Evolutionary conservation across 2,888 invertebrate genomes (phyloP), one percentile per base, ranked within the genome.

Genomic region (Labia minor): DNA sequence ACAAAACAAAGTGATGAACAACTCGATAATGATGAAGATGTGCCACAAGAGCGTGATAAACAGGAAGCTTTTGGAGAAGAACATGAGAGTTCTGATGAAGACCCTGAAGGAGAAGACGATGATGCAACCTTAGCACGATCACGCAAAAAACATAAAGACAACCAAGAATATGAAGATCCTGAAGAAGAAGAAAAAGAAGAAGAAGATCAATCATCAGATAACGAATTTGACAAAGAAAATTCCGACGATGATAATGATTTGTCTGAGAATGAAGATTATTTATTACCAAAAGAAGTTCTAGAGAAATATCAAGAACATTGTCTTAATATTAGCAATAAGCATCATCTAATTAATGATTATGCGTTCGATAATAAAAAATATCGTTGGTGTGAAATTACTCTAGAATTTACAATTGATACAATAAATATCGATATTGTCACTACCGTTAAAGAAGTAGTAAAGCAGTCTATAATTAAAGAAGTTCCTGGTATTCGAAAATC

Each of bases 311-410:
- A 21, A 69, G 16, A 70, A 65, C 8, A 63, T 65, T 14, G 70
- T 63, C 61, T 37, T 65, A 67, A 68, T 33, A 81, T 85, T 21
- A 72, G 81, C 0, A 76, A 76, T 3, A 77, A 74, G 62, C 75
- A 82, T 67, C 72, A 72, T 1, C 76, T 81, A 64, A 82, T 84
- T 0, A 78, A 81, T 0, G 81, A 85, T 68, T 96, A 94, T 75
- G 80, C 79, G 1, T 94, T 86, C 74, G 96, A 98, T 74, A 82
- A 81, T 1, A 82, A 86, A 66, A 79, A 85, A n/a, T 80, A 88
- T 72, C 79, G 83, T 65, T 97, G 95, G 95, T 95, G 94, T 75
- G 85, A 89, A 76, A 76, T 96, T 1, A 88, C 86, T 0, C 85
- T 95, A 62, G 81, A 86, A 83, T 75, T 87, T 68, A 82, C 84